A percentile compares a stretch with the other conserved stretches of the same genome.
Conservation (phyloP, 2,797 vertebrate species). For the Anolis apletophallus region DNA sequence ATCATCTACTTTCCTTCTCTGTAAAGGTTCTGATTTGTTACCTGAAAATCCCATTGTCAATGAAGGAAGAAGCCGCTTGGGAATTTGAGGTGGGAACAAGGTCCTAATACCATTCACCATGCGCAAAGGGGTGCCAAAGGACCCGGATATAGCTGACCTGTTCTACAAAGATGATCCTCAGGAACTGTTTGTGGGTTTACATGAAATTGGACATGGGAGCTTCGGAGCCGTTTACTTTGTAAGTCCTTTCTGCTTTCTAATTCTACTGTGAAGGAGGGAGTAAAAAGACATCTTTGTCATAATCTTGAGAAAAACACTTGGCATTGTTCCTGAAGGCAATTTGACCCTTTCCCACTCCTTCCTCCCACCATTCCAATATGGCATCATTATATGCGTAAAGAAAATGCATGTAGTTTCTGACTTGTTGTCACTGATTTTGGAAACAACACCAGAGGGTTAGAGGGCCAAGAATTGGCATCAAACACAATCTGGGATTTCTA, state of each 20-base stretch:
- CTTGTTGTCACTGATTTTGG: not conserved
- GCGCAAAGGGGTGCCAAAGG: slow-evolving; percentile 90
- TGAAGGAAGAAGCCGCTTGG: slow-evolving; percentile 81
- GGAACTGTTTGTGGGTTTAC: slow-evolving; percentile 95
- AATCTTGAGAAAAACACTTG: not conserved
- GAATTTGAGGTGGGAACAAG: slow-evolving; percentile 75
- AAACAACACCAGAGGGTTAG: not conserved
- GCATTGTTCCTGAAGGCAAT: not conserved
- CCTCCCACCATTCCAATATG: not conserved
- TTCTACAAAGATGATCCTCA: slow-evolving; percentile 98
- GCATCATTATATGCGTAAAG: not conserved
- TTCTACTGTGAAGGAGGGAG: not conserved
- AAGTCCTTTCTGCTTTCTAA: slow-evolving; percentile 73
- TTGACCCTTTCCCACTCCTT: not conserved
- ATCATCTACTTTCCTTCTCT: slow-evolving; percentile 35
- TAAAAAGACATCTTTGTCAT: not conserved
- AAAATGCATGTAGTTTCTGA: not conserved
- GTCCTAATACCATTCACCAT: slow-evolving; percentile 86
- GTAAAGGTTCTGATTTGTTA: slow-evolving; percentile 81
- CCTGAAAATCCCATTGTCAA: slow-evolving; percentile 80
- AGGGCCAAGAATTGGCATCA: no score
- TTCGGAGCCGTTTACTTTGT: slow-evolving; percentile 99
- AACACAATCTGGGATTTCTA: not conserved
- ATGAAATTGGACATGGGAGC: slow-evolving; percentile 99
- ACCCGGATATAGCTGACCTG: slow-evolving; percentile 91